Conservation (phyloP, 2,113 vertebrate genomes). For the Zapornia atra region DNA sequence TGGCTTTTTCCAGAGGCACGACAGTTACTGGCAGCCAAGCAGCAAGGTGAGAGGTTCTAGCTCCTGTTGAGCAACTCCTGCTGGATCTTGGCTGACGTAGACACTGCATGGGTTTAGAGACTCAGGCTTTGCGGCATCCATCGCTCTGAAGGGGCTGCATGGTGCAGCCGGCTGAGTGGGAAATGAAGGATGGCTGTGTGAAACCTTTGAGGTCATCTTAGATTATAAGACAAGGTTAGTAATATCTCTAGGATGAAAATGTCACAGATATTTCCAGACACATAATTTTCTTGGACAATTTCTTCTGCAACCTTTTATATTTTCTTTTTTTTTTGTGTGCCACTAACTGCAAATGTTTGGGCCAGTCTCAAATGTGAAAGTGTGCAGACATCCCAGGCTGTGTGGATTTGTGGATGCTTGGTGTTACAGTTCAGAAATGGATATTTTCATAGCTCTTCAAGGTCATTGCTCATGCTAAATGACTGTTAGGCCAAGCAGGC, state of each 20-base stretch:
- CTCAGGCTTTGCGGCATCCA: neutral
- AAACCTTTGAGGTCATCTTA: neutral
- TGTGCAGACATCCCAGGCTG: neutral
- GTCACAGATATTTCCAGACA: neutral
- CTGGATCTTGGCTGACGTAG: neutral
- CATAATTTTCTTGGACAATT: neutral
- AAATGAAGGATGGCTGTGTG: neutral
- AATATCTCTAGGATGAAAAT: neutral
- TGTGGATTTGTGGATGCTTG: neutral
- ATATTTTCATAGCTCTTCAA: neutral
- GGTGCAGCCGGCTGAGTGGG: neutral
- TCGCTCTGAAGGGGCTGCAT: neutral
- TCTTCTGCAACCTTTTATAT: neutral
- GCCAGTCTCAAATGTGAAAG: neutral
- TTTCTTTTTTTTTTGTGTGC: too few species aligned
- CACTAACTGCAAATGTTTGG: neutral
- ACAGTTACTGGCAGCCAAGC: neutral
- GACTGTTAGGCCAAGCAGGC: neutral
- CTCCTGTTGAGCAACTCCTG: neutral
- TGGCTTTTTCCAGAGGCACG: neutral
- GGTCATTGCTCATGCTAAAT: rapidly evolving
- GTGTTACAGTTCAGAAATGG: neutral
- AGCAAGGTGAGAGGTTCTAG: neutral
- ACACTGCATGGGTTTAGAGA: neutral
- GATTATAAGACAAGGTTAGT: neutral